phyloP scores from a whole-genome alignment of 2,888 invertebrate species.

The Noctua pronuba region DNA sequence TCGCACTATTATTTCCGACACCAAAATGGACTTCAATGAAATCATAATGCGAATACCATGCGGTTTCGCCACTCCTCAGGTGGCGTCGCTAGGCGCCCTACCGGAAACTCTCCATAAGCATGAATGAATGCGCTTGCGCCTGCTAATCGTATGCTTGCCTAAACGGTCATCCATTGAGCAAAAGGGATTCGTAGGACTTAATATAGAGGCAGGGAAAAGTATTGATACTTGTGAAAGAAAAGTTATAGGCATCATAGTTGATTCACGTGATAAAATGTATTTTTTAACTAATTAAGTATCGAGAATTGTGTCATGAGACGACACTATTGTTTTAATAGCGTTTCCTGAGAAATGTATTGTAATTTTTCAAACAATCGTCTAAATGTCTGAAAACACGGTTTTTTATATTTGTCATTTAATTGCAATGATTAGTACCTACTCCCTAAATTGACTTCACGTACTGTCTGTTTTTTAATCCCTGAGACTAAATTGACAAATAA shows the following conservation, averaged over 20 bases:
- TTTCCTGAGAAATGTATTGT: neutral
- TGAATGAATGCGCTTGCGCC: slow-evolving; percentile 49
- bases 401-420: too few species aligned
- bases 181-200: slow-evolving; percentile 18
- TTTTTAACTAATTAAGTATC: neutral
- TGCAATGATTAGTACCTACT: too few species aligned
- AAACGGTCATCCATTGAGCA: slow-evolving; percentile 48
- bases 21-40: too few species aligned
- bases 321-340: neutral
- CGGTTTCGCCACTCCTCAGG: slow-evolving; percentile 39
- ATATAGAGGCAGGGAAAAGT: slow-evolving; percentile 40
- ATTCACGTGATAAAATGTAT: neutral
- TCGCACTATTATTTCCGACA: too few species aligned
- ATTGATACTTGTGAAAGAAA: slow-evolving; percentile 7
- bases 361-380: neutral
- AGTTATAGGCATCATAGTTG: neutral
- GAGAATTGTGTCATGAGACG: neutral
- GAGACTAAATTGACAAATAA: too few species aligned
- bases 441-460: too few species aligned
- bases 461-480: too few species aligned
- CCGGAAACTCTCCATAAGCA: slow-evolving; percentile 57
- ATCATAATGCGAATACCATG: slow-evolving; percentile 10
- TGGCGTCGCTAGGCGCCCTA: slow-evolving; percentile 48
- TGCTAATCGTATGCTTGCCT: slow-evolving; percentile 47
- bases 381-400: neutral